Percentiles rank a stretch among this genome's conserved stretches.
phyloP scores from a whole-genome alignment of 2,888 invertebrate species.

The Noctua pronuba region DNA sequence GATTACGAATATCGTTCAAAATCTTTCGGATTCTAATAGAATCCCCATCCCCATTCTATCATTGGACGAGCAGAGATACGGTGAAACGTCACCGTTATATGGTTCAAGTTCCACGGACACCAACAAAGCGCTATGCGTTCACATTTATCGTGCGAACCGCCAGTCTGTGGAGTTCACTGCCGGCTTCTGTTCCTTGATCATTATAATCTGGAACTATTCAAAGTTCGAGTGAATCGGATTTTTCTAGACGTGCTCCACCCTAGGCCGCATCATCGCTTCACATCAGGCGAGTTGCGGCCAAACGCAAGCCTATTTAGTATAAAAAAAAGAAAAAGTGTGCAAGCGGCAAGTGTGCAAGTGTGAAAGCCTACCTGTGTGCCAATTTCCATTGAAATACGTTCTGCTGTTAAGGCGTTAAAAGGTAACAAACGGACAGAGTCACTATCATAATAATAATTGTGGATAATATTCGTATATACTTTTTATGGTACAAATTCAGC shows the following conservation, averaged over 20 bases:
- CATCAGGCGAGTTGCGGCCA: not conserved
- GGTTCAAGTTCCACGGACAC: too few relatives aligned
- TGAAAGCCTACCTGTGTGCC: not conserved
- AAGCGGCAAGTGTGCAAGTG: not conserved
- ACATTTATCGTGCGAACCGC: too few relatives aligned
- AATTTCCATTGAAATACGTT: not conserved
- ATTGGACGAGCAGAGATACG: too few relatives aligned
- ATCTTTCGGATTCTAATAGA: too few relatives aligned
- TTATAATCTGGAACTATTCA: not conserved
- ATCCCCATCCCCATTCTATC: too few relatives aligned
- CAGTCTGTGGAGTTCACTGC: too few relatives aligned
- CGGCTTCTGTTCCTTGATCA: not conserved
- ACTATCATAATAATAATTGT: not conserved
- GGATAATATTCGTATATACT: slow-evolving; percentile 11
- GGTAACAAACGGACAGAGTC: not conserved
- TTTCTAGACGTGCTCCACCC: not conserved
- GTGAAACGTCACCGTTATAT: too few relatives aligned
- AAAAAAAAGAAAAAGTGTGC: not conserved
- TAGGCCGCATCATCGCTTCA: not conserved
- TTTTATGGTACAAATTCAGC: slow-evolving; percentile 55
- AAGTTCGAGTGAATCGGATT: not conserved
- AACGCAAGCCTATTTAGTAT: not conserved
- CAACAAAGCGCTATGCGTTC: too few relatives aligned
- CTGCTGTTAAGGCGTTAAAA: not conserved
- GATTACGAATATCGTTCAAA: not conserved